Evolutionary conservation across 2,797 vertebrate genomes (phyloP).

Genomic region (Enteromius anoplus): DNA sequence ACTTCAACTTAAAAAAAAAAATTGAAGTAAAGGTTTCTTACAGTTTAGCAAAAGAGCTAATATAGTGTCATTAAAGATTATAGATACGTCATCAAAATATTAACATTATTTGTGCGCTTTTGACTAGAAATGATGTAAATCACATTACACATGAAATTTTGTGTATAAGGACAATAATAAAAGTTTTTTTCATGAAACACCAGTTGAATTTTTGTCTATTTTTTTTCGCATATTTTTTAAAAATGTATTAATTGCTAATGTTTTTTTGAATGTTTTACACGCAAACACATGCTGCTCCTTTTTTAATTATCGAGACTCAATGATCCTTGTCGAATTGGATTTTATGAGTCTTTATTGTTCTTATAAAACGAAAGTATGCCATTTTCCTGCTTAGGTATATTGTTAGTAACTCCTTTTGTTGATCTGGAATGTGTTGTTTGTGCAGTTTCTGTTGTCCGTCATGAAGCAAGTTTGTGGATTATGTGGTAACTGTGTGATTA

Average conservation of each 20-base stretch:
- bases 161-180: background rate
- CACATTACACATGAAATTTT: background rate
- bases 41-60: too few relatives aligned
- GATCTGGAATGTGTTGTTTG: background rate
- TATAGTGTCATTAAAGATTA: too few relatives aligned
- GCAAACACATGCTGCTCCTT: background rate
- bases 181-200: background rate
- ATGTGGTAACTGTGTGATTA: background rate
- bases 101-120: too few relatives aligned
- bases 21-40: too few relatives aligned
- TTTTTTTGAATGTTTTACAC: background rate
- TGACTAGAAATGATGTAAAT: too few relatives aligned
- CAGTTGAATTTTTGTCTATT: background rate
- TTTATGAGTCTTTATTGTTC: background rate
- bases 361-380: background rate
- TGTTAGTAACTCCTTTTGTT: background rate
- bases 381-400: background rate
- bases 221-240: background rate
- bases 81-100: too few relatives aligned
- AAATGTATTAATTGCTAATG: background rate
- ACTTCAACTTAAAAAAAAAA: too few relatives aligned
- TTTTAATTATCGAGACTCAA: background rate
- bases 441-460: background rate
- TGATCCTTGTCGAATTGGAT: background rate
- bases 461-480: background rate